A percentile compares a stretch with the other conserved stretches of the same genome.
Conservation (phyloP, 2,888 invertebrate species). For the Tipula vernalis region DNA sequence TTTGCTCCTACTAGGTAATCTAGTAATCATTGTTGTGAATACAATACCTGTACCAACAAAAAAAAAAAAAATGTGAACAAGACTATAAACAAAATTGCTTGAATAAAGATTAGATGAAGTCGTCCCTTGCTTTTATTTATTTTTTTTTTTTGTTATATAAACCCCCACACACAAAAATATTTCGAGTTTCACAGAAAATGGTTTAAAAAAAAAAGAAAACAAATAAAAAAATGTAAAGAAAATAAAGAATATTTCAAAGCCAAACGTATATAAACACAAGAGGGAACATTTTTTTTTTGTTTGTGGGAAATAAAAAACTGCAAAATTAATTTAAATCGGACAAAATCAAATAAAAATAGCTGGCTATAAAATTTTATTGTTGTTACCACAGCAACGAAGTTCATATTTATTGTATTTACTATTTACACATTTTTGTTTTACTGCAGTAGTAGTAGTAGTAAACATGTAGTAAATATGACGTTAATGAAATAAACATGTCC, state of each 20-base stretch:
- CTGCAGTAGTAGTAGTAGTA: no score
- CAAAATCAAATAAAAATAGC: no score
- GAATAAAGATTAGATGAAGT: not conserved
- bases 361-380: no score
- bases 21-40: not conserved
- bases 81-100: not conserved
- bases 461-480: no score
- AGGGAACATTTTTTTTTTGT: not conserved
- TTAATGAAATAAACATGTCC: no score
- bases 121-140: not conserved
- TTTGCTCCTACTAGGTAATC: not conserved
- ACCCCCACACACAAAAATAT: not conserved
- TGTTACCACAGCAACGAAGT: no score
- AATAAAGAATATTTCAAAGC: not conserved
- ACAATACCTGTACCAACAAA: not conserved
- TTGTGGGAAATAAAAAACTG: not conserved
- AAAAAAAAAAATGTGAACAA: not conserved
- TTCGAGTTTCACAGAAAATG: not conserved
- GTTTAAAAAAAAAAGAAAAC: no score
- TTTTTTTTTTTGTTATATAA: not conserved
- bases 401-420: no score
- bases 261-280: not conserved
- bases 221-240: not conserved
- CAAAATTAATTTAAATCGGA: not conserved
- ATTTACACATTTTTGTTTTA: no score